Conservation (phyloP, 2,888 invertebrate genomes). For the Cephonodes hylas region DNA sequence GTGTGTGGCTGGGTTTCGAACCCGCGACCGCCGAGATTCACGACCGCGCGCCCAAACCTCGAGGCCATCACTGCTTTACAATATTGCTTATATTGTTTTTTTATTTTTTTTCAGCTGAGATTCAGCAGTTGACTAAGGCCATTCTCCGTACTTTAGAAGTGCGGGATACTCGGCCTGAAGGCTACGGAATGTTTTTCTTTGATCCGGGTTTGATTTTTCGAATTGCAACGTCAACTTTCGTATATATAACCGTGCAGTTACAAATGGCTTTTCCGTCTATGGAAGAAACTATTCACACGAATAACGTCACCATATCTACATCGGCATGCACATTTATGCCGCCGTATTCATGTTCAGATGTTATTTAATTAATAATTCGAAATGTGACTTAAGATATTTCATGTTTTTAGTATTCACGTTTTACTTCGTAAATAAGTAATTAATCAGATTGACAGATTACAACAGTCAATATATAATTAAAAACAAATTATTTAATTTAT, state of each 20-base stretch:
- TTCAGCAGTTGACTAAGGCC: constrained; percentile 42
- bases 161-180: constrained; percentile 34
- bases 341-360: background rate
- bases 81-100: too few relatives aligned
- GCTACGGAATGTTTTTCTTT: constrained; percentile 43
- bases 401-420: too few relatives aligned
- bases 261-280: constrained; percentile 46
- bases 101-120: constrained; percentile 40
- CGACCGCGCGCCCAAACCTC: too few relatives aligned
- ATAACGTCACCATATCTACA: background rate
- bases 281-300: background rate
- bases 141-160: constrained; percentile 40
- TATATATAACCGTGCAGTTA: constrained; percentile 58
- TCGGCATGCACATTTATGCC: background rate
- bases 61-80: too few relatives aligned
- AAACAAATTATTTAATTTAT: too few relatives aligned
- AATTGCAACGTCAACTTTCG: constrained; percentile 48
- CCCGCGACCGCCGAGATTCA: too few relatives aligned
- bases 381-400: background rate
- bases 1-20: too few relatives aligned
- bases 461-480: too few relatives aligned
- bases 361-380: background rate
- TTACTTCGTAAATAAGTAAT: too few relatives aligned
- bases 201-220: constrained; percentile 42
- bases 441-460: too few relatives aligned